phyloP scores from a whole-genome alignment of 2,797 vertebrate species.

The Natrix natrix region DNA sequence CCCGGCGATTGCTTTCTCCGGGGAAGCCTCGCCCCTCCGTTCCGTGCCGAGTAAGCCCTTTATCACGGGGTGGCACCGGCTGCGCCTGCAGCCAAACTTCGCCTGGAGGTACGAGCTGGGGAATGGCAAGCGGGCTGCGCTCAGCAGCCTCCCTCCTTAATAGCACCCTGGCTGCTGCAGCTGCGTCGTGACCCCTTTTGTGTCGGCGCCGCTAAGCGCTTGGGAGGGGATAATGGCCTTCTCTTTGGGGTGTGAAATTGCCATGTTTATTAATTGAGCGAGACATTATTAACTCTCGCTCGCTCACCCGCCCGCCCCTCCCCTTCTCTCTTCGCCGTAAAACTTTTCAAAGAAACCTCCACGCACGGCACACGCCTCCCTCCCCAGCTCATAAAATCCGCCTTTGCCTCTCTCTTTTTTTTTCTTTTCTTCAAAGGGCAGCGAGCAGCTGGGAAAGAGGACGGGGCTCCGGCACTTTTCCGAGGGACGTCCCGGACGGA shows the following conservation, averaged over 20 bases:
- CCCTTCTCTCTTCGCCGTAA: background rate
- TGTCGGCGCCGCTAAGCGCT: constrained; percentile 89
- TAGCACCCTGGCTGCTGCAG: constrained; percentile 89
- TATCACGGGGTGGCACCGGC: constrained; percentile 95
- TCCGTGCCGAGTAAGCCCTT: constrained; percentile 88
- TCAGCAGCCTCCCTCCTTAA: constrained; percentile 93
- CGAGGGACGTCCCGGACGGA: background rate
- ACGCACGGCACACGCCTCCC: background rate
- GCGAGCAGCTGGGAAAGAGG: background rate
- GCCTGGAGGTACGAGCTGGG: constrained; percentile 85
- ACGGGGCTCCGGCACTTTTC: background rate
- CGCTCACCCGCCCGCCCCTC: constrained; percentile 66
- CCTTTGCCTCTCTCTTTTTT: background rate
- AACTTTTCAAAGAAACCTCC: background rate
- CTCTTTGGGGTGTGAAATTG: constrained; percentile 92
- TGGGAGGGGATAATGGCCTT: constrained; percentile 87
- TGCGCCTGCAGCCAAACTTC: constrained; percentile 88
- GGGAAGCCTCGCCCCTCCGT: constrained; percentile 63
- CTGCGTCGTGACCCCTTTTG: constrained; percentile 94
- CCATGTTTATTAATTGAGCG: constrained; percentile 98
- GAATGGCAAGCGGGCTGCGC: constrained; percentile 80
- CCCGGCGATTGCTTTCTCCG: constrained; percentile 83
- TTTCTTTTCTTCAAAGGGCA: background rate
- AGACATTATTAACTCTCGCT: constrained; percentile 77
- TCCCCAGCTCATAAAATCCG: background rate